These are phyloP conservation scores for Pseudochirops cupreus DNA, from an alignment of 2,797 vertebrate species.

Conservation along the genomic window DNA sequence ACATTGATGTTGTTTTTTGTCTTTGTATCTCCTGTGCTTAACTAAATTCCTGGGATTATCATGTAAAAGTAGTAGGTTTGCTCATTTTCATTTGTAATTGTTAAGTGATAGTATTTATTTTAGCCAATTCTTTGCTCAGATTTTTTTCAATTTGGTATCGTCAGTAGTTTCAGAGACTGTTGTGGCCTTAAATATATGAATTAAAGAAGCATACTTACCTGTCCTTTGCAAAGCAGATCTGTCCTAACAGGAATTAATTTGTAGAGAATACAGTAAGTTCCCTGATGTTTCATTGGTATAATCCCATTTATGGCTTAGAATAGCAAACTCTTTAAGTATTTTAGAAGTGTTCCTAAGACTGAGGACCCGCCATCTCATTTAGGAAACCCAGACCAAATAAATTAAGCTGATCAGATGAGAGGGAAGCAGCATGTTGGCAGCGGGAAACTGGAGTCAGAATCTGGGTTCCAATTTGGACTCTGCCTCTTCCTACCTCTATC, in stretches of 20 bases:
- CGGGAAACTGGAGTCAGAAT: neutral
- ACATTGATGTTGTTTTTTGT: neutral
- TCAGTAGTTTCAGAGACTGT: slow-evolving; percentile 31
- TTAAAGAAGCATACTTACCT: slow-evolving; percentile 46
- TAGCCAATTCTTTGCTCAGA: slow-evolving; percentile 15
- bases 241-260: neutral
- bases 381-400: neutral
- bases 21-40: neutral
- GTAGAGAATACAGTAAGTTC: slow-evolving; percentile 26
- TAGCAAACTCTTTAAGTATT: slow-evolving; percentile 14
- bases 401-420: neutral
- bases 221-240: slow-evolving; percentile 47
- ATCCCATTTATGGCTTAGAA: slow-evolving; percentile 5
- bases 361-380: neutral
- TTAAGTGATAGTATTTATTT: slow-evolving; percentile 16
- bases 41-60: neutral
- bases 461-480: neutral
- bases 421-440: neutral
- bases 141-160: slow-evolving; percentile 35
- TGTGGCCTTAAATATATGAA: neutral
- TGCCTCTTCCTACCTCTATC: neutral
- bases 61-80: slow-evolving; percentile 17
- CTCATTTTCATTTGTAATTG: slow-evolving; percentile 39
- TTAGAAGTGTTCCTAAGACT: neutral
- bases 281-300: slow-evolving; percentile 32